phyloP scores from a whole-genome alignment of 2,888 invertebrate species.

The Stenolophus ochropezus region DNA sequence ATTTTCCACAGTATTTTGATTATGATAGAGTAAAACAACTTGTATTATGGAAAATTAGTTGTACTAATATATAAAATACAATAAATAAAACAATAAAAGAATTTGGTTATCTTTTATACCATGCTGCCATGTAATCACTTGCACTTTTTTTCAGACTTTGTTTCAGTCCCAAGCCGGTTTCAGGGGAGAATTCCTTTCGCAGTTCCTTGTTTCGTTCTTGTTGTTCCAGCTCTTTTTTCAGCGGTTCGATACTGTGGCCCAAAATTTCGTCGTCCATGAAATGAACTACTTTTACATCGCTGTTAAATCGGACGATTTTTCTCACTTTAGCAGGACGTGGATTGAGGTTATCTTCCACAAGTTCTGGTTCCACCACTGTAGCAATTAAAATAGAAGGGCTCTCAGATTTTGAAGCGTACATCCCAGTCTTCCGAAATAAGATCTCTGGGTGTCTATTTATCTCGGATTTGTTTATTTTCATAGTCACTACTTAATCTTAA shows the following conservation, averaged over 20 bases:
- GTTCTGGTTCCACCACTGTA: background rate
- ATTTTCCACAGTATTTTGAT: slow-evolving; percentile 88
- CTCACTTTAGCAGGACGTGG: background rate
- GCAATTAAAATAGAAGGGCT: too few relatives aligned
- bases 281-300: slow-evolving; percentile 79
- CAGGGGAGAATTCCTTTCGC: slow-evolving; percentile 73
- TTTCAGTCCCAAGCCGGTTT: slow-evolving; percentile 63
- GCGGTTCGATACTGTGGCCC: slow-evolving; percentile 75
- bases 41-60: slow-evolving; percentile 79
- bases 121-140: slow-evolving; percentile 65
- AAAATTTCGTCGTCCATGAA: slow-evolving; percentile 76
- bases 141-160: slow-evolving; percentile 50
- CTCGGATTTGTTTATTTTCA: too few relatives aligned
- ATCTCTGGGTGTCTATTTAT: too few relatives aligned
- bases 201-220: slow-evolving; percentile 79
- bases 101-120: slow-evolving; percentile 63
- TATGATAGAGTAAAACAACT: slow-evolving; percentile 88
- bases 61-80: slow-evolving; percentile 40
- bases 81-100: slow-evolving; percentile 1
- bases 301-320: slow-evolving; percentile 70
- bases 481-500: too few relatives aligned
- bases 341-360: background rate
- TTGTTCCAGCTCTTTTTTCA: slow-evolving; percentile 80
- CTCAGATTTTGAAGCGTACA: too few relatives aligned
- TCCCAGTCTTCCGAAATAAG: too few relatives aligned